Evolutionary conservation across 2,888 invertebrate genomes (phyloP).

Genomic region (Leptinotarsa tumamoca): DNA sequence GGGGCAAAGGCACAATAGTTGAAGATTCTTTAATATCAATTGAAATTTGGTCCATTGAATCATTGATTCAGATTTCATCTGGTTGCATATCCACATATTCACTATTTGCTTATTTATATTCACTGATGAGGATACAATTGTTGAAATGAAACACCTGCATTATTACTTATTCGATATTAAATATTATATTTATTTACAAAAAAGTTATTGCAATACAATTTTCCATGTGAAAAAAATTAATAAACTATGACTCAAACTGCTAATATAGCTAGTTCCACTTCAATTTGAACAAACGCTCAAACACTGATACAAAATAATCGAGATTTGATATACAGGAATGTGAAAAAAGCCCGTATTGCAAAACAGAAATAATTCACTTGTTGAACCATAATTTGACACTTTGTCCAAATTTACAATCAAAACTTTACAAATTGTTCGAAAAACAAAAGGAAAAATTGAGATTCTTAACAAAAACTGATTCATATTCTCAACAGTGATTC

Average conservation of each 20-base stretch:
- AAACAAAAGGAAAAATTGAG: not conserved
- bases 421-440: not conserved
- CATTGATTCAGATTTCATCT: too few species aligned
- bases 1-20: too few species aligned
- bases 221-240: conserved; percentile 19
- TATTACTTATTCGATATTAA: conserved; percentile 30
- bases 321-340: not conserved
- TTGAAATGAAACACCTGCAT: conserved; percentile 1
- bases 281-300: not conserved
- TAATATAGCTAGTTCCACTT: not conserved
- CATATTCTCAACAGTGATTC: conserved; percentile 2
- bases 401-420: conserved; percentile 3
- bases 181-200: conserved; percentile 35
- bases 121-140: not conserved
- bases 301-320: not conserved
- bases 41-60: too few species aligned
- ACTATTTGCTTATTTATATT: too few species aligned
- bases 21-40: too few species aligned
- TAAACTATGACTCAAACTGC: conserved; percentile 10
- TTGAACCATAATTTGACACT: not conserved
- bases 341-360: not conserved
- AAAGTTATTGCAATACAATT: conserved; percentile 32
- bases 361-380: not conserved
- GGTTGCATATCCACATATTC: too few species aligned
- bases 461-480: not conserved